A percentile compares a stretch with the other conserved stretches of the same genome.
These are phyloP conservation scores for Epinephelus malabaricus DNA, from an alignment of 2,797 vertebrate genomes.

Conservation along the genomic window DNA sequence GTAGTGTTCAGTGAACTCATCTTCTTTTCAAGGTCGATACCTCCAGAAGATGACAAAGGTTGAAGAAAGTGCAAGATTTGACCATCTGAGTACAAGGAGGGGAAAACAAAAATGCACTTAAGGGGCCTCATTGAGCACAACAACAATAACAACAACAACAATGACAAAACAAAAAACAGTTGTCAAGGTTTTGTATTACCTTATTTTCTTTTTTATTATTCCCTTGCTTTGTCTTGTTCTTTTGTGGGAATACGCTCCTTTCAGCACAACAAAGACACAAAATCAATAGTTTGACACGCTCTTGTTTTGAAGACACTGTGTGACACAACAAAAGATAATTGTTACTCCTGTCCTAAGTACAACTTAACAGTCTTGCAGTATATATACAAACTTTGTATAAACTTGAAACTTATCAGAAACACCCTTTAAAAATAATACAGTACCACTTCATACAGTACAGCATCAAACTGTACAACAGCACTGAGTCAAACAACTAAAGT, in stretches of 20 bases:
- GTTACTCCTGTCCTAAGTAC: no score
- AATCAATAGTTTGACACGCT: no score
- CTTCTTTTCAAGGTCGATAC: background rate
- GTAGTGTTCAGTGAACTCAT: background rate
- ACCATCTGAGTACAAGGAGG: background rate
- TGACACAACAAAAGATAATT: no score
- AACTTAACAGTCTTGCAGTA: background rate
- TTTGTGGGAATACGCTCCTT: no score
- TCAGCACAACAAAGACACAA: no score
- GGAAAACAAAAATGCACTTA: background rate
- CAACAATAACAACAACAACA: no score
- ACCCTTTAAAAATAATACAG: background rate
- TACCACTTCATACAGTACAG: background rate
- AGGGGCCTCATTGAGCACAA: background rate
- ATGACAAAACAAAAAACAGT: no score
- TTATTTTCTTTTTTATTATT: no score
- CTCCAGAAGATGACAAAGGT: slow-evolving; percentile 2
- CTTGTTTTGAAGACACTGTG: no score
- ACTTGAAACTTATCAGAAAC: background rate
- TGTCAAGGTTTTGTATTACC: no score
- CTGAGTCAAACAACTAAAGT: background rate
- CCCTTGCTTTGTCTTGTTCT: no score
- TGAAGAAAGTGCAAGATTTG: slow-evolving; percentile 1
- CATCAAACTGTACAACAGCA: background rate
- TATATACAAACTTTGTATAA: background rate